These are phyloP conservation scores for Clinocottus analis DNA, from an alignment of 2,113 vertebrate species.

Conservation along the genomic window DNA sequence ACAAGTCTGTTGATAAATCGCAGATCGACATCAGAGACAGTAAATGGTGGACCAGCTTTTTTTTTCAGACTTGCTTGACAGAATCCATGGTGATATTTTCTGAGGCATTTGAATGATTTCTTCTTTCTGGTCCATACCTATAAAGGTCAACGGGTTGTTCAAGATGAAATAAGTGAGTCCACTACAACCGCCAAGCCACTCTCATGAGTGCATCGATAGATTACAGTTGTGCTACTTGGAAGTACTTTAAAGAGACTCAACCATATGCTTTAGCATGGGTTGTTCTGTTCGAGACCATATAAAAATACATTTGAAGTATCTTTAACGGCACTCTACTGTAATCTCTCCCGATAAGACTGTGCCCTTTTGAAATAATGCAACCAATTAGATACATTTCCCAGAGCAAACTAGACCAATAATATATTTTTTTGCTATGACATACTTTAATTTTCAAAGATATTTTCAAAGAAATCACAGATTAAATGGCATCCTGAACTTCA, in stretches of 20 bases:
- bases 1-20: slow-evolving; percentile 39
- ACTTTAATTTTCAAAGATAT: neutral
- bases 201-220: slow-evolving; percentile 5
- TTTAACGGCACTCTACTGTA: neutral
- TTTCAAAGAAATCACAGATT: neutral
- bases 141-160: slow-evolving; percentile 36
- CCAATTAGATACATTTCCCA: neutral
- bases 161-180: slow-evolving; percentile 22
- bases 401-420: neutral
- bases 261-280: neutral
- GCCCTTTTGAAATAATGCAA: neutral
- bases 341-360: neutral
- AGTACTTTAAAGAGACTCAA: neutral
- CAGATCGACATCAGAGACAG: neutral
- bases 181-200: slow-evolving; percentile 8
- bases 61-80: slow-evolving; percentile 9
- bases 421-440: neutral
- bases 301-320: neutral
- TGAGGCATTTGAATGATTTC: slow-evolving; percentile 7
- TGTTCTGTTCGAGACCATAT: neutral
- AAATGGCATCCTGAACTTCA: neutral
- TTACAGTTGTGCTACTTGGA: neutral
- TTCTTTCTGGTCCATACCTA: neutral
- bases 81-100: neutral
- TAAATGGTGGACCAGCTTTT: slow-evolving; percentile 16